Evolutionary conservation across 2,113 vertebrate genomes (phyloP).

Genomic region (Eidolon helvum): DNA sequence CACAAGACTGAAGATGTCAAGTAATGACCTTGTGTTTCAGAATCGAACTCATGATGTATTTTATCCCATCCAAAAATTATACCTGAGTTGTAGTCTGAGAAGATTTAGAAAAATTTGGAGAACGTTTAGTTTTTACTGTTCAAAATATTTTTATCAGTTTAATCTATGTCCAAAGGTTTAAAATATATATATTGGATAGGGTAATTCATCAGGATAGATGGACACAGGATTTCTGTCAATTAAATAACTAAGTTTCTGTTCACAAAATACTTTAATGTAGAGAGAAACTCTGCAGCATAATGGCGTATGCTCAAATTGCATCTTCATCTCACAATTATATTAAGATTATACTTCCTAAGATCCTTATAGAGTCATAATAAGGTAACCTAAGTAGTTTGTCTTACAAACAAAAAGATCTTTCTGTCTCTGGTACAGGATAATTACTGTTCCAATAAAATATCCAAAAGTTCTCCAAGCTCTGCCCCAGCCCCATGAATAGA

Average conservation of each 20-base stretch:
- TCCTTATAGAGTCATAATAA: constrained; percentile 12
- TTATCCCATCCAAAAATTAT: not conserved
- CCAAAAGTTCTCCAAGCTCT: constrained; percentile 57
- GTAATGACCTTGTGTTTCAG: not conserved
- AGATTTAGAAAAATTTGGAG: not conserved
- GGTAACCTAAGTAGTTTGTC: constrained; percentile 55
- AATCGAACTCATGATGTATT: not conserved
- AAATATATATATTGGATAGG: not conserved
- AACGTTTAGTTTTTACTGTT: not conserved
- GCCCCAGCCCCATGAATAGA: constrained; percentile 7
- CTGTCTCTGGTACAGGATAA: not conserved
- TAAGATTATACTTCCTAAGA: constrained; percentile 25
- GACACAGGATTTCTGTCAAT: constrained; percentile 49
- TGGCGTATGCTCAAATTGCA: constrained; percentile 54
- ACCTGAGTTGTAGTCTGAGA: not conserved
- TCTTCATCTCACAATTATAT: constrained; percentile 62
- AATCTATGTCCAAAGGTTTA: not conserved
- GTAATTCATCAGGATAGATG: constrained; percentile 29
- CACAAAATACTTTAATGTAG: constrained; percentile 43
- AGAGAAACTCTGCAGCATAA: constrained; percentile 7
- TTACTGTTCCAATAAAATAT: constrained; percentile 51
- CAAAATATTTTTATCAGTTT: constrained; percentile 22
- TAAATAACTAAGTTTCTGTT: constrained; percentile 60
- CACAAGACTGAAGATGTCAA: not conserved
- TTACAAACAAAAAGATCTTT: constrained; percentile 40